Conservation (phyloP, 1,140 invertebrate genomes). For the Ceratina australensis region DNA sequence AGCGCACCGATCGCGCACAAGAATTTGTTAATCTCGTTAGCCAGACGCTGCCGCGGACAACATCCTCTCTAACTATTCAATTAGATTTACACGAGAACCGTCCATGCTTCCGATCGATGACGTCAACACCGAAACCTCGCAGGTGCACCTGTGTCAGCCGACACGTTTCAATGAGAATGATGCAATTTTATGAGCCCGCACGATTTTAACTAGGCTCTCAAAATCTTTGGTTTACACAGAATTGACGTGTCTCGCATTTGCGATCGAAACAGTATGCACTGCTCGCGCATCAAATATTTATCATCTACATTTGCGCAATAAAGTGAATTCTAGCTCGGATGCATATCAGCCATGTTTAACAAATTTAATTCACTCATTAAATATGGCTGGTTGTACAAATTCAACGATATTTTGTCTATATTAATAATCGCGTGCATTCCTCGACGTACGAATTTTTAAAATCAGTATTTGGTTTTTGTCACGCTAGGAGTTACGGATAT, state of each 20-base stretch:
- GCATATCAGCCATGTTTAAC: not conserved
- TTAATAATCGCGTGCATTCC: too few species aligned
- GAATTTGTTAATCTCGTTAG: constrained; percentile 16
- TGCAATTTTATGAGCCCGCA: not conserved
- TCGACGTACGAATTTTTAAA: too few species aligned
- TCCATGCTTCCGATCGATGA: constrained; percentile 11
- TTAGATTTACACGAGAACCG: constrained; percentile 23
- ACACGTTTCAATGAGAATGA: not conserved
- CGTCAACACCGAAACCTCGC: constrained; percentile 11
- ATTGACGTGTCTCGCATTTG: too few species aligned
- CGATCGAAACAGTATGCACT: not conserved
- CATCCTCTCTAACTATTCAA: constrained; percentile 5
- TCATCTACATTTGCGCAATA: not conserved
- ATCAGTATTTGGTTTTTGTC: too few species aligned
- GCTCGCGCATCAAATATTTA: not conserved
- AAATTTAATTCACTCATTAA: too few species aligned
- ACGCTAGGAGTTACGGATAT: not conserved
- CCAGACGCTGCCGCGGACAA: not conserved
- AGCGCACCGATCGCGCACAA: not conserved
- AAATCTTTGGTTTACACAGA: too few species aligned
- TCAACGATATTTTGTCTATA: too few species aligned
- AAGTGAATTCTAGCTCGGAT: too few species aligned
- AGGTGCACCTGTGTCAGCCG: not conserved
- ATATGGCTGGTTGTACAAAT: too few species aligned
- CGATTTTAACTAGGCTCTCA: too few species aligned